Percentiles rank a stretch among this genome's conserved stretches.
These are phyloP conservation scores for Macropus fuliginosus DNA, from an alignment of 2,797 vertebrate species.

Conservation along the genomic window DNA sequence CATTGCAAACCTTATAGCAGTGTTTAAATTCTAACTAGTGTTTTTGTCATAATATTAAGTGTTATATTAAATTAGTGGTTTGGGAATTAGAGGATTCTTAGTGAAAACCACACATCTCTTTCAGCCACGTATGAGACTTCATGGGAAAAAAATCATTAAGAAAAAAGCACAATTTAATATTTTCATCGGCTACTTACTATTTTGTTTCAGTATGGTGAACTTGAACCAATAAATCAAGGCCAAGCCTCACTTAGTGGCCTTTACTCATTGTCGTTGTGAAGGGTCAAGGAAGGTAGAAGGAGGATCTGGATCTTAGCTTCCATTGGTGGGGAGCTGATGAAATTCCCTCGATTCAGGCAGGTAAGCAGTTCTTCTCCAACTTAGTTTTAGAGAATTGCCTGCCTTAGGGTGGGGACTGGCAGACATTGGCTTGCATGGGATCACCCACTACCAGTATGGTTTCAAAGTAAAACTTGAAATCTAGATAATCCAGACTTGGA, in stretches of 20 bases:
- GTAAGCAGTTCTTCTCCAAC: neutral
- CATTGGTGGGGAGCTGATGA: neutral
- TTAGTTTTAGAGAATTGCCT: neutral
- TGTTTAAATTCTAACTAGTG: neutral
- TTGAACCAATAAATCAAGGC: constrained; percentile 6
- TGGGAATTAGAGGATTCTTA: neutral
- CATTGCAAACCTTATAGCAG: neutral
- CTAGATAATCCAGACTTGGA: neutral
- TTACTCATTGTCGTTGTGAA: neutral
- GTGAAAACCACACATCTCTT: neutral
- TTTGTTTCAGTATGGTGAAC: constrained; percentile 37
- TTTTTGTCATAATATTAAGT: neutral
- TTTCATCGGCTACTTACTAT: neutral
- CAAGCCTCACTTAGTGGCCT: neutral
- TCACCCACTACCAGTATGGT: neutral
- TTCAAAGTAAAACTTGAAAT: neutral
- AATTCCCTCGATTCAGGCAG: neutral
- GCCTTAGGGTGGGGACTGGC: neutral
- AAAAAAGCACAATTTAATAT: neutral
- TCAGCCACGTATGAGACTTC: constrained; percentile 5
- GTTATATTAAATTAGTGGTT: neutral
- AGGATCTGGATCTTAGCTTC: neutral
- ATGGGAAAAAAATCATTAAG: neutral
- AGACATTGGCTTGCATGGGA: neutral
- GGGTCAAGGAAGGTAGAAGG: neutral